These are phyloP conservation scores for Pogonocherus hispidulus DNA, from an alignment of 2,888 invertebrate genomes.

Conservation along the genomic window DNA sequence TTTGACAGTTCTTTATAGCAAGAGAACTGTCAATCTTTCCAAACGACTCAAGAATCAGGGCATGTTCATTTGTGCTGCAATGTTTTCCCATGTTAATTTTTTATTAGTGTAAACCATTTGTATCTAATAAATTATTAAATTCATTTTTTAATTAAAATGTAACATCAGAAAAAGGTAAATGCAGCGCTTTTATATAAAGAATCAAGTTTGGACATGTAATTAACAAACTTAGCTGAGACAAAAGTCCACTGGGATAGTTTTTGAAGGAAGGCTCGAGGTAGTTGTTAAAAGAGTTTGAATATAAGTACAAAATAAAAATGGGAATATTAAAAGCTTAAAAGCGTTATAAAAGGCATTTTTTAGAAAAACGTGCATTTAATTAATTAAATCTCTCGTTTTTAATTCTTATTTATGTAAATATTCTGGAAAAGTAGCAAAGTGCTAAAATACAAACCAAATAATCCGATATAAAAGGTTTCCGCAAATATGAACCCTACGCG, in stretches of 20 bases:
- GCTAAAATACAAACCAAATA: too few relatives aligned
- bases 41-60: too few relatives aligned
- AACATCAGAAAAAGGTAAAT: slow-evolving; percentile 1
- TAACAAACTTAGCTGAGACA: slow-evolving; percentile 18
- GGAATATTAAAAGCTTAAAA: slow-evolving; percentile 2
- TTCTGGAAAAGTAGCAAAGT: neutral
- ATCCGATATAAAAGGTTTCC: too few relatives aligned
- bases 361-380: slow-evolving; percentile 3
- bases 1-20: too few relatives aligned
- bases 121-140: neutral
- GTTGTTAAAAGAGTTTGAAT: slow-evolving; percentile 18
- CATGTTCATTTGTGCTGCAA: too few relatives aligned
- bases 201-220: slow-evolving; percentile 15
- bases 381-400: neutral
- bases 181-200: slow-evolving; percentile 16
- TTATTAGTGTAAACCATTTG: too few relatives aligned
- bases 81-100: too few relatives aligned
- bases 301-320: slow-evolving; percentile 11
- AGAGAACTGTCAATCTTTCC: too few relatives aligned
- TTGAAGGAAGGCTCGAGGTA: slow-evolving; percentile 14
- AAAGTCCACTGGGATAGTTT: slow-evolving; percentile 24
- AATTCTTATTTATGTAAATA: neutral
- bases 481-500: too few relatives aligned
- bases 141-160: neutral
- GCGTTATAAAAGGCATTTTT: slow-evolving; percentile 1